Evolutionary conservation across 2,797 vertebrate species (phyloP).

Genomic region (Rhabdomys pumilio): DNA sequence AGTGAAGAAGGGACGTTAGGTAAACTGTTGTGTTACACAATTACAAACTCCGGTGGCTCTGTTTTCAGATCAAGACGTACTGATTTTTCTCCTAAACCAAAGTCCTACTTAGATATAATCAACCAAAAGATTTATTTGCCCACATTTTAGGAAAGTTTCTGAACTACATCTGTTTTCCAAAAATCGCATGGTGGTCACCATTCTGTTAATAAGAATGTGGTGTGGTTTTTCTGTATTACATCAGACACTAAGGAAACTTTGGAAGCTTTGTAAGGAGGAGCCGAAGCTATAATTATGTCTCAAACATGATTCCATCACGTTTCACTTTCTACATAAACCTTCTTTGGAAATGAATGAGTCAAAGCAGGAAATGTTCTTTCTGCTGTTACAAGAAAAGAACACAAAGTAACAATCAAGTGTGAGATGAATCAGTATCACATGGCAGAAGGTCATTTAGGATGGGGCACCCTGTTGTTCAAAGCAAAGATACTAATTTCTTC

Average conservation of each 20-base stretch:
- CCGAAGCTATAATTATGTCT: slow-evolving; percentile 60
- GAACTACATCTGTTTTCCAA: slow-evolving; percentile 61
- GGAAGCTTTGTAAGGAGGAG: slow-evolving; percentile 57
- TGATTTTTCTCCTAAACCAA: slow-evolving; percentile 48
- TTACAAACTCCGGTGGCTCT: slow-evolving; percentile 18
- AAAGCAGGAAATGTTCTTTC: slow-evolving; percentile 65
- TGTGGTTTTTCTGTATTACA: slow-evolving; percentile 75
- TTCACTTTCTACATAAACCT: slow-evolving; percentile 79
- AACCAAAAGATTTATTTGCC: slow-evolving; percentile 55
- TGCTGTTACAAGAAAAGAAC: slow-evolving; percentile 55
- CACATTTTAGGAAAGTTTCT: slow-evolving; percentile 69
- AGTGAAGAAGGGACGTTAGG: neutral
- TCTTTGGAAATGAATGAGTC: slow-evolving; percentile 61
- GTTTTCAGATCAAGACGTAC: slow-evolving; percentile 37
- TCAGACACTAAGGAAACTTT: slow-evolving; percentile 67
- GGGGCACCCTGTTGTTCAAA: slow-evolving; percentile 11
- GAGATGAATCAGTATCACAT: slow-evolving; percentile 15
- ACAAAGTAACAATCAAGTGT: slow-evolving; percentile 56
- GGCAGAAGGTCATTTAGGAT: neutral
- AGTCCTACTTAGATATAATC: slow-evolving; percentile 65
- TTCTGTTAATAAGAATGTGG: slow-evolving; percentile 64
- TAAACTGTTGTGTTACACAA: slow-evolving; percentile 34
- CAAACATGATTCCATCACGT: slow-evolving; percentile 54
- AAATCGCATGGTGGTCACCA: slow-evolving; percentile 67
- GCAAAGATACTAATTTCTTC: slow-evolving; percentile 23